Evolutionary conservation across 2,797 vertebrate species (phyloP).

Genomic region (Heterohyrax brucei): DNA sequence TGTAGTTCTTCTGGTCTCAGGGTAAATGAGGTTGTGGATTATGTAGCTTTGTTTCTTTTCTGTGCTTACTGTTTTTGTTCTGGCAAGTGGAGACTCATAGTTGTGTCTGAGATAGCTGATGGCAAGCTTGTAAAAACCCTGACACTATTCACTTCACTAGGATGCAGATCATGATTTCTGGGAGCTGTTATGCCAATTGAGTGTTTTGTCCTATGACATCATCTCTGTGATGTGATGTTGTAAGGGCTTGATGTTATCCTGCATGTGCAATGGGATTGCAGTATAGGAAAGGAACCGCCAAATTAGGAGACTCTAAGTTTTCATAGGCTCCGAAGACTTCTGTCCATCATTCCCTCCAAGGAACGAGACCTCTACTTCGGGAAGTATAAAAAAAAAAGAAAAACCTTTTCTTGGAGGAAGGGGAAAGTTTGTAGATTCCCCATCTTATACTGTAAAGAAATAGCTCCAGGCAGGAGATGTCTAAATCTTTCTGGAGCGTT

Average conservation of each 20-base stretch:
- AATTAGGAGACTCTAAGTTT: background rate
- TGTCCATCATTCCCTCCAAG: background rate
- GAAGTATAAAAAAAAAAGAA: background rate
- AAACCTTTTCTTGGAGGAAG: background rate
- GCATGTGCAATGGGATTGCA: background rate
- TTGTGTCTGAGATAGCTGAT: too few relatives aligned
- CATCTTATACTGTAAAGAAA: background rate
- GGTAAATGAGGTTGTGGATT: too few relatives aligned
- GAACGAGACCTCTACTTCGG: background rate
- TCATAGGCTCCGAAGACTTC: background rate
- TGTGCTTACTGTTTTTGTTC: too few relatives aligned
- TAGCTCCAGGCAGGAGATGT: slow-evolving; percentile 7
- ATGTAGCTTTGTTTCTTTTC: too few relatives aligned
- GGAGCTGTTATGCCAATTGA: too few relatives aligned
- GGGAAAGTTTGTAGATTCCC: background rate
- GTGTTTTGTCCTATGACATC: background rate
- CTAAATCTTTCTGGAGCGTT: slow-evolving; percentile 30
- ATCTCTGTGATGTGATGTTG: background rate
- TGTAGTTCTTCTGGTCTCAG: too few relatives aligned
- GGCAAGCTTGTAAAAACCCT: too few relatives aligned
- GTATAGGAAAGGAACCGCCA: background rate
- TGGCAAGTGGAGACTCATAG: too few relatives aligned
- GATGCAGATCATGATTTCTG: too few relatives aligned
- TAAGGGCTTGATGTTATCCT: background rate
- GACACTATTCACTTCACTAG: too few relatives aligned